Percentiles rank a stretch among this genome's conserved stretches.
Evolutionary conservation across 2,113 vertebrate genomes (phyloP).

Genomic region (Psilopsiagon aurifrons): DNA sequence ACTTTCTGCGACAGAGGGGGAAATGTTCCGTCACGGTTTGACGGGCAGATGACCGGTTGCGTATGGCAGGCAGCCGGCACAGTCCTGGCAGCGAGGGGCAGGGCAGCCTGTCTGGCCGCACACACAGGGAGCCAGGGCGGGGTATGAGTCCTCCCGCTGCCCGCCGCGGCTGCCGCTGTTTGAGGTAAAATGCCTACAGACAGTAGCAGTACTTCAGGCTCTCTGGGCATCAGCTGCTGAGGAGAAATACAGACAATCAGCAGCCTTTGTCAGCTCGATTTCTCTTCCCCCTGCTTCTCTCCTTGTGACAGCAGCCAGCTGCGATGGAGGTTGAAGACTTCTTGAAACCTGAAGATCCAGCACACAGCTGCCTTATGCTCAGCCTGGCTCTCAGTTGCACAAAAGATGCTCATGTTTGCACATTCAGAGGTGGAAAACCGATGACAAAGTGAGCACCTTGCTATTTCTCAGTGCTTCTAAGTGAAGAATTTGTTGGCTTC

Average conservation of each 20-base stretch:
- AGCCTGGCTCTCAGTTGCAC: background rate
- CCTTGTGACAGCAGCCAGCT: background rate
- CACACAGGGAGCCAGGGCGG: background rate
- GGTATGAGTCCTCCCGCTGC: background rate
- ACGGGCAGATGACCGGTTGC: accelerated
- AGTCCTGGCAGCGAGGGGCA: background rate
- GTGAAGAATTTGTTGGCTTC: background rate
- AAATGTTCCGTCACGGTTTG: background rate
- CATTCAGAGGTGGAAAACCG: background rate
- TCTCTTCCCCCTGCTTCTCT: background rate
- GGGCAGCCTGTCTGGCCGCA: background rate
- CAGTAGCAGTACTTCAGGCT: background rate
- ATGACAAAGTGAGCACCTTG: background rate
- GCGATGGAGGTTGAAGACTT: background rate
- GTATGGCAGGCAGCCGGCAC: background rate
- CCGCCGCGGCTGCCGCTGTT: accelerated
- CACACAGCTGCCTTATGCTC: background rate
- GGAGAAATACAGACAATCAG: background rate
- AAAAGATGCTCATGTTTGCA: accelerated
- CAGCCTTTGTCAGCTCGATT: background rate
- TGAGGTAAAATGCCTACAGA: background rate
- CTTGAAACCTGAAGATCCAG: background rate
- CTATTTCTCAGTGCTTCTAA: background rate
- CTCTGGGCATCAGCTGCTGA: background rate
- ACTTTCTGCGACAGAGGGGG: background rate